Percentiles rank a stretch among this genome's conserved stretches.
Evolutionary conservation across 1,140 invertebrate genomes (phyloP).

Genomic region (Platyura marginata): DNA sequence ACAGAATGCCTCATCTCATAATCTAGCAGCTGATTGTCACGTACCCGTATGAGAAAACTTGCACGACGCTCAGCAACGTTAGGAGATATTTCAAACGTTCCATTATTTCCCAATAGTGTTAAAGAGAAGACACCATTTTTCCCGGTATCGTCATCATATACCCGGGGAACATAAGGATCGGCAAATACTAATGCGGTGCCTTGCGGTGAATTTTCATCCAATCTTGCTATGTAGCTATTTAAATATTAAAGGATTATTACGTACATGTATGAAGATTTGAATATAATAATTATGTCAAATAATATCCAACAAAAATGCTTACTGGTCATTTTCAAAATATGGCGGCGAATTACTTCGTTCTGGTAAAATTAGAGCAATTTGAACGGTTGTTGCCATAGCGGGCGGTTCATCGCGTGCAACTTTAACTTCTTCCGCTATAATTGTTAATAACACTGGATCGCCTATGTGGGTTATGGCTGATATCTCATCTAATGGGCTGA

Average conservation of each 20-base stretch:
- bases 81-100: constrained; percentile 75
- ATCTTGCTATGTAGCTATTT: constrained; percentile 44
- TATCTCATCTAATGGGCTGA: constrained; percentile 53
- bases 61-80: constrained; percentile 65
- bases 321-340: constrained; percentile 61
- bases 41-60: constrained; percentile 63
- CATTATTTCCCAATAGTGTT: constrained; percentile 58
- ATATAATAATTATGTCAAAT: too few species aligned
- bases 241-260: too few species aligned
- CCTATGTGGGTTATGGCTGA: constrained; percentile 53
- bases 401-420: constrained; percentile 45
- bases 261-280: too few species aligned
- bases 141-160: constrained; percentile 57
- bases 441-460: constrained; percentile 58
- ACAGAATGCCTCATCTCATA: constrained; percentile 59
- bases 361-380: constrained; percentile 59
- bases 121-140: constrained; percentile 72
- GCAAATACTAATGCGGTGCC: constrained; percentile 51
- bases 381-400: constrained; percentile 54
- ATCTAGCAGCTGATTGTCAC: constrained; percentile 63
- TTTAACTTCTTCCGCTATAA: constrained; percentile 68
- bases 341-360: constrained; percentile 52
- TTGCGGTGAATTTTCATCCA: constrained; percentile 68
- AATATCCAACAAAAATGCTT: constrained; percentile 25
- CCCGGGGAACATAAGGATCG: constrained; percentile 47